Evolutionary conservation across 2,113 vertebrate species (phyloP), one percentile per base, ranked within the genome.

Genomic region (Accipiter virgatus): DNA sequence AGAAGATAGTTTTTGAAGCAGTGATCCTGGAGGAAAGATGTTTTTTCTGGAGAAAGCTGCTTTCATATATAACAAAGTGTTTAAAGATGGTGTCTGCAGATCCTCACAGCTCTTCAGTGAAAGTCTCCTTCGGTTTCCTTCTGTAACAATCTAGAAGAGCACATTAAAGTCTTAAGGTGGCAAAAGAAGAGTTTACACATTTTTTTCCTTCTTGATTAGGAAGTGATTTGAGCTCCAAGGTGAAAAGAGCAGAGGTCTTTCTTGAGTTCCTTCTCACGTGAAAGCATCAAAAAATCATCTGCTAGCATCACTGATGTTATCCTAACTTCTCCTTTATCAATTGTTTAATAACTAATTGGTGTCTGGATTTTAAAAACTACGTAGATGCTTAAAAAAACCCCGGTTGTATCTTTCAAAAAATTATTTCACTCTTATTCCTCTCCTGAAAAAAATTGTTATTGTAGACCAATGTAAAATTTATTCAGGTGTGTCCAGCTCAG

Each of bases 351-450:
- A 52, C 11, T 47, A 55, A 67, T 22, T 70, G 40, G 9, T 82
- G 34, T 45, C 21, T 20, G 13, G 22, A 52, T 68, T 86, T 81
- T 23, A 43, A 91, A 88, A 91, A 47, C 17, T 62, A 50, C 0
- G 0, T 15, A 71, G n/a, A 86, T 7, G 16, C 5, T 55, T 72
- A 8, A 74, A 83, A 86, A 74, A 11, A 9, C 4, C 0, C 0
- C 16, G 48, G 27, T 18, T 13, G 1, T 68, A 65, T 10, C 32
- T 92, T 77, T 38, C 1, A 52, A 74, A 74, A 86, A 65, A 36
- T 9, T 38, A 22, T 73, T 65, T 61, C 22, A 36, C 31, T 63
- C 5, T 58, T 53, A 86, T 16, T 78, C 25, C 7, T 77, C n/a
- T 43, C 42, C 23, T 68, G 11, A 68, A 88, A 84, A 26, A 23